Percentiles rank a stretch among this genome's conserved stretches.
Conservation (phyloP, 2,888 invertebrate genomes). For the Microchrysa polita region DNA sequence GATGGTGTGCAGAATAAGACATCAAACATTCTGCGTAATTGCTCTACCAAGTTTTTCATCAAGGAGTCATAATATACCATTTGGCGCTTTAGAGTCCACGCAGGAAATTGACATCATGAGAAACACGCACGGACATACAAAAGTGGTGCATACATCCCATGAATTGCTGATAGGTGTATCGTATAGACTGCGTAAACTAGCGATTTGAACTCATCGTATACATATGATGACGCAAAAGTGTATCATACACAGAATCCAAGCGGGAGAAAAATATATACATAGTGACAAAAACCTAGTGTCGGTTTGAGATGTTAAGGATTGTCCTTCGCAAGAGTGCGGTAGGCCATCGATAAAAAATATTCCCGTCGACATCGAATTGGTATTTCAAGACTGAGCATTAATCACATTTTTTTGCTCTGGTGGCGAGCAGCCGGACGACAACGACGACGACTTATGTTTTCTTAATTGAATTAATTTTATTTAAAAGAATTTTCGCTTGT, state of each 20-base stretch:
- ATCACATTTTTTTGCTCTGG: conserved; percentile 28
- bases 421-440: too few species aligned
- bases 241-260: conserved; percentile 6
- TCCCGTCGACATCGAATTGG: conserved; percentile 37
- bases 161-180: neutral
- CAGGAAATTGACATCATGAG: conserved; percentile 44
- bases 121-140: too few species aligned
- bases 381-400: conserved; percentile 34
- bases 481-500: conserved; percentile 25
- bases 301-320: conserved; percentile 40
- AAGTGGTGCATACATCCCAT: conserved; percentile 11
- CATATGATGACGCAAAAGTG: conserved; percentile 11
- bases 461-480: conserved; percentile 42
- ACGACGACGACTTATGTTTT: conserved; percentile 19
- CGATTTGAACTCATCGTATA: too few species aligned
- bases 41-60: conserved; percentile 30
- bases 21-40: conserved; percentile 44
- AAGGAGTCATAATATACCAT: conserved; percentile 17
- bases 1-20: conserved; percentile 35
- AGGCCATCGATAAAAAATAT: conserved; percentile 31
- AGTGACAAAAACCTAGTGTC: conserved; percentile 20
- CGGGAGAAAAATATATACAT: neutral
- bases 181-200: neutral
- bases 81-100: conserved; percentile 16
- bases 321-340: conserved; percentile 29